phyloP scores from a whole-genome alignment of 2,888 invertebrate species.

The Beris morrisii region DNA sequence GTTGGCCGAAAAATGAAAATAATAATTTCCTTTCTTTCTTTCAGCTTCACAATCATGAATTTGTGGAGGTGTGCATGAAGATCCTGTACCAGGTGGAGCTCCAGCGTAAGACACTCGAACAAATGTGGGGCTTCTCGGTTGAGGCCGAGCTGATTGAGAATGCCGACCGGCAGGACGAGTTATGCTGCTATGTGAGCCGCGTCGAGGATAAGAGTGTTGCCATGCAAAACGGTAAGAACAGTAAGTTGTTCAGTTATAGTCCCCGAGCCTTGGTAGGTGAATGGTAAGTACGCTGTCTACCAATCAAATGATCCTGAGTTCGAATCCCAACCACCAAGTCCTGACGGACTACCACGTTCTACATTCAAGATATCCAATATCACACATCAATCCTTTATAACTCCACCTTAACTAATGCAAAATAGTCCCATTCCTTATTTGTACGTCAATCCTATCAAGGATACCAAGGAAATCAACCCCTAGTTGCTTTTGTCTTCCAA shows the following conservation, averaged over 20 bases:
- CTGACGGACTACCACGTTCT: too few relatives aligned
- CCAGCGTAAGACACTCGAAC: conserved; percentile 84
- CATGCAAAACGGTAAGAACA: conserved; percentile 85
- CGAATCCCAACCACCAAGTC: too few relatives aligned
- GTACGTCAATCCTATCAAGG: too few relatives aligned
- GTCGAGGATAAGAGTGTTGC: conserved; percentile 95
- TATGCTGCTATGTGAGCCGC: conserved; percentile 95
- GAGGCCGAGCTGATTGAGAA: conserved; percentile 97
- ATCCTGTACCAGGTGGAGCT: conserved; percentile 95
- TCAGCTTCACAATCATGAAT: conserved; percentile 89
- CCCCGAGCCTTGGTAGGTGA: too few relatives aligned
- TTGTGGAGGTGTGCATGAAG: conserved; percentile 95
- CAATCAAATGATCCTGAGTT: too few relatives aligned
- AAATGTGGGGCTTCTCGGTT: conserved; percentile 98
- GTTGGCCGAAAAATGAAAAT: not conserved
- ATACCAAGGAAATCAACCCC: conserved; percentile 8
- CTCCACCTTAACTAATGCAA: conserved; percentile 19
- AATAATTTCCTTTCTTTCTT: conserved; percentile 42
- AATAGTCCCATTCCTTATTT: not conserved
- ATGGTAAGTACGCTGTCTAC: too few relatives aligned
- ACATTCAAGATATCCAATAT: not conserved
- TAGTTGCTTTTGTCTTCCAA: not conserved
- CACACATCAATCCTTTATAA: conserved; percentile 6
- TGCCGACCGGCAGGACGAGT: conserved; percentile 92
- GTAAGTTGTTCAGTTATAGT: too few relatives aligned